These are phyloP conservation scores for Adrianichthys oophorus DNA, from an alignment of 2,797 vertebrate genomes.

Conservation along the genomic window DNA sequence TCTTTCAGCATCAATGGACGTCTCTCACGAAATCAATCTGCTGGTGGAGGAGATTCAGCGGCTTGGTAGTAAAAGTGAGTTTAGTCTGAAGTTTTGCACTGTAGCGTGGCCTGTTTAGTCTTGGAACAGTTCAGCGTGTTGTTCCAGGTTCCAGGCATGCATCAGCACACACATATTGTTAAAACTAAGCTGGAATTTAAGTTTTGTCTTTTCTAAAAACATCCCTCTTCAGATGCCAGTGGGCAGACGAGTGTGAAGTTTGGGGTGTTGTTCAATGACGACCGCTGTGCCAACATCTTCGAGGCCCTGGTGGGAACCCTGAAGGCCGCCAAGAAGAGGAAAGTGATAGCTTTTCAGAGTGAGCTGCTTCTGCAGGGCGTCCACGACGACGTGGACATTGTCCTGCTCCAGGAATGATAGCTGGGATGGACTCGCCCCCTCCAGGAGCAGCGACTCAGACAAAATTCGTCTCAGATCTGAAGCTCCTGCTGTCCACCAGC, in stretches of 20 bases:
- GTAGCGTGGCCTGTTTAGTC: background rate
- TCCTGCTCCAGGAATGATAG: slow-evolving; percentile 78
- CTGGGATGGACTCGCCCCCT: background rate
- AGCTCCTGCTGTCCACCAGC: slow-evolving; percentile 16
- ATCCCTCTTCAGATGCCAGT: slow-evolving; percentile 78
- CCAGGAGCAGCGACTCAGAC: slow-evolving; percentile 7
- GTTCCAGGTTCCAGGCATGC: background rate
- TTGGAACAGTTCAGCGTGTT: background rate
- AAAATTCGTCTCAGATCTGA: slow-evolving; percentile 23
- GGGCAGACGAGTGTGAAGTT: slow-evolving; percentile 90
- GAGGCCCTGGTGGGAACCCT: slow-evolving; percentile 96
- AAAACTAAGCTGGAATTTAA: no score
- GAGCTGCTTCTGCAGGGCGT: slow-evolving; percentile 96
- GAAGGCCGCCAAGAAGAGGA: slow-evolving; percentile 89
- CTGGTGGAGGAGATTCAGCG: slow-evolving; percentile 90
- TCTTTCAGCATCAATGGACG: slow-evolving; percentile 82
- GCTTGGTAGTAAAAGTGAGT: slow-evolving; percentile 89
- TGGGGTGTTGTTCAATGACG: slow-evolving; percentile 91
- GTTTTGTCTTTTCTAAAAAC: background rate
- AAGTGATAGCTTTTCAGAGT: slow-evolving; percentile 81
- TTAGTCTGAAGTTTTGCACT: background rate
- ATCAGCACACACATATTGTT: background rate
- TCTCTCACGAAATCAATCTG: slow-evolving; percentile 85
- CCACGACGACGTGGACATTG: slow-evolving; percentile 89
- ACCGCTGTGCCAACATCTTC: slow-evolving; percentile 95